Percentiles rank a stretch among this genome's conserved stretches.
phyloP scores from a whole-genome alignment of 2,888 invertebrate species.

The Nymphalis urticae region DNA sequence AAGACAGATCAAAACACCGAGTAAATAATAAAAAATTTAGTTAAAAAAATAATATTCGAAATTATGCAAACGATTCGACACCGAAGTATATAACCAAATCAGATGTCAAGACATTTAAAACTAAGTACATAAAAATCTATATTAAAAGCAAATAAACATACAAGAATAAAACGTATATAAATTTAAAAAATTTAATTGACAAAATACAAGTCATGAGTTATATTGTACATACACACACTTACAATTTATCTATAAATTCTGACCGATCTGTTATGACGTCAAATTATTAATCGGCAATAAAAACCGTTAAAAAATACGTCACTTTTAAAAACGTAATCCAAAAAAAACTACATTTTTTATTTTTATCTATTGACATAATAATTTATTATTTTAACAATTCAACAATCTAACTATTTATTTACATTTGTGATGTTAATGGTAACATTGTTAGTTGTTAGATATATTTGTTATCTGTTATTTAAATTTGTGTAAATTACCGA shows the following conservation, averaged over 20 bases:
- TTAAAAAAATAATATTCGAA: conserved; percentile 41
- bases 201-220: conserved; percentile 12
- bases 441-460: conserved; percentile 46
- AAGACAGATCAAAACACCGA: conserved; percentile 47
- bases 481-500: conserved; percentile 1
- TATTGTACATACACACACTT: neutral
- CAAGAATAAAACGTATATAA: conserved; percentile 25
- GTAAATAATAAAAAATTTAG: conserved; percentile 41
- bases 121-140: conserved; percentile 34
- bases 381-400: conserved; percentile 54
- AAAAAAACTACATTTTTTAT: neutral
- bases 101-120: conserved; percentile 61
- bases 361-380: conserved; percentile 31
- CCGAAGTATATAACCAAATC: conserved; percentile 48
- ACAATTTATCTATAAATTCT: neutral
- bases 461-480: conserved; percentile 10
- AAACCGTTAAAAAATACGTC: neutral
- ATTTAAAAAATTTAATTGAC: conserved; percentile 30
- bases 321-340: neutral
- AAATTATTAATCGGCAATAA: neutral
- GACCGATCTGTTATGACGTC: conserved; percentile 1
- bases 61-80: conserved; percentile 41
- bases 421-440: conserved; percentile 71
- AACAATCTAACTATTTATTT: conserved; percentile 69
- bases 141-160: conserved; percentile 26